These are phyloP conservation scores for Etheostoma nigrum DNA, from an alignment of 2,797 vertebrate genomes.

Conservation along the genomic window DNA sequence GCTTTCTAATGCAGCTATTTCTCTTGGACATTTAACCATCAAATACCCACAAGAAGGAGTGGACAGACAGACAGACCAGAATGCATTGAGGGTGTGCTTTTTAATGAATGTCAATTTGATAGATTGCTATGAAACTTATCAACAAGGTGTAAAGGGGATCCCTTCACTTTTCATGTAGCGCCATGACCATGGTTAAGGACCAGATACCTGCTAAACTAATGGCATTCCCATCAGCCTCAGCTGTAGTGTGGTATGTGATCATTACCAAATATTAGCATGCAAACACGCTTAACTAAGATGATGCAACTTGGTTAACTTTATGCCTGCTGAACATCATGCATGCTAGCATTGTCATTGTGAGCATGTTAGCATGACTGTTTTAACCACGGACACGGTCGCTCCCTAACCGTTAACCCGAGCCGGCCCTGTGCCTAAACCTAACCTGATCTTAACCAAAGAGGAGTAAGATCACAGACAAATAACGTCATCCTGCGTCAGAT, in stretches of 20 bases:
- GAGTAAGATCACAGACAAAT: neutral
- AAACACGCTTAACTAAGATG: neutral
- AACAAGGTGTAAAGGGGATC: neutral
- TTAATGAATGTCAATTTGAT: no score
- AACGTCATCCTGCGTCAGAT: neutral
- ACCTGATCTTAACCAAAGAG: neutral
- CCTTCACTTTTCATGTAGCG: no score
- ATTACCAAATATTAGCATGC: neutral
- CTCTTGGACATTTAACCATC: neutral
- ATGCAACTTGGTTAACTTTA: no score
- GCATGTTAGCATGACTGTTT: no score
- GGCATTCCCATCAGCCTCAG: conserved; percentile 2
- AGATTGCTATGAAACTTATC: neutral
- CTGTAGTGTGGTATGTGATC: neutral
- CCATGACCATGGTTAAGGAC: no score
- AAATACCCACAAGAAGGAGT: neutral
- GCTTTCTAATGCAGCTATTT: neutral
- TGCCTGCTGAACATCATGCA: no score
- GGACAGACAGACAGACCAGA: neutral
- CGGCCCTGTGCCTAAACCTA: neutral
- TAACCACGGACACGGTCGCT: neutral
- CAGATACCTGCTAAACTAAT: no score
- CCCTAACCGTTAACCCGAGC: neutral
- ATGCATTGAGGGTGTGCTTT: neutral
- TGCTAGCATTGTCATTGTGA: no score